These are phyloP conservation scores for Siderastrea siderea DNA, from an alignment of 92 coral and sea anemone genomes.

Conservation along the genomic window DNA sequence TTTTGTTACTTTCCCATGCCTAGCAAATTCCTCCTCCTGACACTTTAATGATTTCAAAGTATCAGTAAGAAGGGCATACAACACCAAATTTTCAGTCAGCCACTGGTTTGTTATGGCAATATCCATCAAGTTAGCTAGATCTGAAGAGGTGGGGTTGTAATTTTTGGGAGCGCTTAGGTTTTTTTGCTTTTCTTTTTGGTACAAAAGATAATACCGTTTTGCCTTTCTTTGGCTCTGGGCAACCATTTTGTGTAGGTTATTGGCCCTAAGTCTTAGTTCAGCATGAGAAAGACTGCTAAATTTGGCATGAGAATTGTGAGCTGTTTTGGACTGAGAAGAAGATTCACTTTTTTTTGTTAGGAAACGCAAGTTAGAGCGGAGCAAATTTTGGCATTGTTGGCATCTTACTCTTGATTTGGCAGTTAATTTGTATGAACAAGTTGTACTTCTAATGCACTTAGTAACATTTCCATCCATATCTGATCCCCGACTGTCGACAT, in stretches of 20 bases:
- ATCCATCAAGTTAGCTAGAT: slow-evolving; percentile 47
- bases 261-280: slow-evolving; percentile 11
- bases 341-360: not conserved
- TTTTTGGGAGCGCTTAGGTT: slow-evolving; percentile 21
- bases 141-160: slow-evolving; percentile 35
- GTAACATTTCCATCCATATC: too few species aligned
- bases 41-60: slow-evolving; percentile 30
- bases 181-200: slow-evolving; percentile 40
- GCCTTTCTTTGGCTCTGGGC: slow-evolving; percentile 4
- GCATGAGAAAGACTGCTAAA: slow-evolving; percentile 32
- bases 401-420: not conserved
- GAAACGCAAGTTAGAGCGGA: too few species aligned
- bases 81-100: slow-evolving; percentile 43
- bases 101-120: slow-evolving; percentile 42
- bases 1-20: slow-evolving; percentile 27
- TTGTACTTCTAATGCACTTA: slow-evolving; percentile 36
- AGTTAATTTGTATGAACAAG: slow-evolving; percentile 22
- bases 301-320: slow-evolving; percentile 24
- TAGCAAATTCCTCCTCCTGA: slow-evolving; percentile 47
- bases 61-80: slow-evolving; percentile 43
- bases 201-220: slow-evolving; percentile 5
- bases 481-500: slow-evolving; percentile 5
- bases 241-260: too few species aligned
- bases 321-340: slow-evolving; percentile 19
- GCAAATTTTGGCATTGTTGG: too few species aligned